phyloP scores from a whole-genome alignment of 1,140 invertebrate species.

The Ptiloglossa arizonensis region DNA sequence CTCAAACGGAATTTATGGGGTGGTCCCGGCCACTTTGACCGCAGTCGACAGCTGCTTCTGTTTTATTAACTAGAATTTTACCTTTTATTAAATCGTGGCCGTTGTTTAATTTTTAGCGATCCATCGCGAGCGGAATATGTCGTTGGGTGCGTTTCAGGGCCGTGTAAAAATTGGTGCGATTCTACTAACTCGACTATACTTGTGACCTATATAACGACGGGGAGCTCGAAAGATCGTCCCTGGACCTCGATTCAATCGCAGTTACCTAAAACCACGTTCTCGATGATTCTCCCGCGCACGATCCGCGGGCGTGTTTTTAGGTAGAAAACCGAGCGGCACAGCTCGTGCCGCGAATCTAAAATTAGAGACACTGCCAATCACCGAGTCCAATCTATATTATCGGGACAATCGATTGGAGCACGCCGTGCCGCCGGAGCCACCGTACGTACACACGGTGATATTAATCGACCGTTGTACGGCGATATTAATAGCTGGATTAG shows the following conservation, averaged over 20 bases:
- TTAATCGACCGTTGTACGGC: constrained; percentile 14
- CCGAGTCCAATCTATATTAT: constrained; percentile 34
- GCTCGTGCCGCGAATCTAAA: constrained; percentile 8
- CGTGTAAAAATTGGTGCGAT: no score
- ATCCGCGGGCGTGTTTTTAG: neutral
- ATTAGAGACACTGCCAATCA: constrained; percentile 41
- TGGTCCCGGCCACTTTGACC: no score
- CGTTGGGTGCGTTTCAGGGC: no score
- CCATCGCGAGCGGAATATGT: no score
- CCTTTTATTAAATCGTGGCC: no score
- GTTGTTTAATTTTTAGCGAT: no score
- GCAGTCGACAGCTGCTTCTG: no score
- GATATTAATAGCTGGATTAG: constrained; percentile 24
- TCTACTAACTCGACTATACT: no score
- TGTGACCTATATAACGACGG: no score
- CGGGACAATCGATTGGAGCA: constrained; percentile 32
- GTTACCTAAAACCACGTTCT: neutral
- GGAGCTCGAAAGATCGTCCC: no score
- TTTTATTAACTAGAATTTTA: no score
- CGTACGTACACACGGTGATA: constrained; percentile 6
- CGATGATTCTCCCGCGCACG: neutral
- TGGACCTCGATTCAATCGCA: neutral
- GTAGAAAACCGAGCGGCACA: neutral
- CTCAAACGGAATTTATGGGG: no score
- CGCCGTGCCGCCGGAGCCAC: neutral